These are phyloP conservation scores for Eilema sororculum DNA, from an alignment of 2,888 invertebrate species.

Conservation along the genomic window DNA sequence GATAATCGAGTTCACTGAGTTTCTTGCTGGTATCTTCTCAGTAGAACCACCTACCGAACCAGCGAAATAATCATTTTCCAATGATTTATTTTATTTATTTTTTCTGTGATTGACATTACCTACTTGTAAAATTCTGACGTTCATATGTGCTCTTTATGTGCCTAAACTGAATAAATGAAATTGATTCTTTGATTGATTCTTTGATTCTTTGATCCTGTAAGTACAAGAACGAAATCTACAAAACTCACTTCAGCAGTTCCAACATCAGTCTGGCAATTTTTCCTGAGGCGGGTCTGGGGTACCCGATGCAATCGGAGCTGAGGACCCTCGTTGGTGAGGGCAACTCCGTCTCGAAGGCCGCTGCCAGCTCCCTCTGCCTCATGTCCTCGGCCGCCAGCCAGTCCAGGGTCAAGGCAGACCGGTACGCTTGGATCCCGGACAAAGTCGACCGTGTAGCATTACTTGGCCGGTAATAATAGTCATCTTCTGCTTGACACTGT, in stretches of 20 bases:
- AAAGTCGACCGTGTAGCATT: conserved; percentile 65
- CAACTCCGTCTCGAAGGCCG: conserved; percentile 68
- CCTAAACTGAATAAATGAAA: too few species aligned
- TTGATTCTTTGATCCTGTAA: too few species aligned
- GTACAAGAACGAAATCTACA: neutral
- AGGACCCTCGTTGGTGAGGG: conserved; percentile 56
- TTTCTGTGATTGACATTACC: too few species aligned
- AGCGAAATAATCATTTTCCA: too few species aligned
- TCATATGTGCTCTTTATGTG: too few species aligned
- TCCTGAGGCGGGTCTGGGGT: conserved; percentile 69
- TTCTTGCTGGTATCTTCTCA: too few species aligned
- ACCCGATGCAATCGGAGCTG: conserved; percentile 68
- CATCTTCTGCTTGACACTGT: conserved; percentile 61
- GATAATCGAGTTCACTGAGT: too few species aligned
- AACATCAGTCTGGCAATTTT: conserved; percentile 75
- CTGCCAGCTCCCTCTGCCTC: conserved; percentile 71
- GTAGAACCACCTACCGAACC: too few species aligned
- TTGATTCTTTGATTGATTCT: too few species aligned
- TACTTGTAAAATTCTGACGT: too few species aligned
- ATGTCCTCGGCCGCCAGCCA: conserved; percentile 75
- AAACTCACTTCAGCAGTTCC: conserved; percentile 69
- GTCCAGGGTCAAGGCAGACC: conserved; percentile 74
- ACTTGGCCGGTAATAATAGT: conserved; percentile 59
- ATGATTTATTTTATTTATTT: too few species aligned
- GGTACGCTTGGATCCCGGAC: conserved; percentile 70